These are phyloP conservation scores for Acleris literana DNA, from an alignment of 2,888 invertebrate species.

Conservation along the genomic window DNA sequence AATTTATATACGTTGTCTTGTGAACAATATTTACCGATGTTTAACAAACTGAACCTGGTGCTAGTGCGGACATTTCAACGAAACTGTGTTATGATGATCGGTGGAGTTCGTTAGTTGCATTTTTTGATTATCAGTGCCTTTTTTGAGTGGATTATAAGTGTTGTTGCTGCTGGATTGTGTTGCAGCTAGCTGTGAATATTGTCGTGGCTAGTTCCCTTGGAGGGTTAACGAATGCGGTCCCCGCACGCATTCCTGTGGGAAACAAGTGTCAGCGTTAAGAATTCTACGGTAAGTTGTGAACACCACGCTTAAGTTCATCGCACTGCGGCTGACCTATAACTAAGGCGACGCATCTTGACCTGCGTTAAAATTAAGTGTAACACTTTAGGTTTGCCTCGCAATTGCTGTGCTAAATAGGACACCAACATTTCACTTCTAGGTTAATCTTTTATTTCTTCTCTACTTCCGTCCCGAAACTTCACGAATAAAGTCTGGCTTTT, in stretches of 20 bases:
- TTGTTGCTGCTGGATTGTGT: conserved; percentile 41
- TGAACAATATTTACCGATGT: conserved; percentile 54
- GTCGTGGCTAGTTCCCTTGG: conserved; percentile 81
- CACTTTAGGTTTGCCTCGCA: conserved; percentile 30
- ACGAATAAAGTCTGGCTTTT: not conserved
- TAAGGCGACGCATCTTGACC: conserved; percentile 55
- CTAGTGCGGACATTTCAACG: conserved; percentile 51
- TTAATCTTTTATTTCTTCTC: conserved; percentile 28
- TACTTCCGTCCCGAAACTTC: conserved; percentile 10
- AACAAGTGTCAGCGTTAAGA: conserved; percentile 81
- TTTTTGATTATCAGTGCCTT: conserved; percentile 70
- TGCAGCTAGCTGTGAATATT: conserved; percentile 75
- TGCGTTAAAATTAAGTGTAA: conserved; percentile 37
- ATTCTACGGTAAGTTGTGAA: conserved; percentile 83
- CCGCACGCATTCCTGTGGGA: conserved; percentile 80
- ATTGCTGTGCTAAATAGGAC: conserved; percentile 29
- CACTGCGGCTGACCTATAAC: conserved; percentile 77
- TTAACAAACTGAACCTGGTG: conserved; percentile 49
- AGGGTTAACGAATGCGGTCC: conserved; percentile 80
- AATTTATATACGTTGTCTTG: conserved; percentile 63
- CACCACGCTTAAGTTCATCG: conserved; percentile 77
- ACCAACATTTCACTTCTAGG: conserved; percentile 24
- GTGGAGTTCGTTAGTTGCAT: conserved; percentile 60
- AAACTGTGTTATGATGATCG: conserved; percentile 57
- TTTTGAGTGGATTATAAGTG: conserved; percentile 75